Evolutionary conservation across 1,140 invertebrate genomes (phyloP).

Genomic region (Caenorhabditis latens): DNA sequence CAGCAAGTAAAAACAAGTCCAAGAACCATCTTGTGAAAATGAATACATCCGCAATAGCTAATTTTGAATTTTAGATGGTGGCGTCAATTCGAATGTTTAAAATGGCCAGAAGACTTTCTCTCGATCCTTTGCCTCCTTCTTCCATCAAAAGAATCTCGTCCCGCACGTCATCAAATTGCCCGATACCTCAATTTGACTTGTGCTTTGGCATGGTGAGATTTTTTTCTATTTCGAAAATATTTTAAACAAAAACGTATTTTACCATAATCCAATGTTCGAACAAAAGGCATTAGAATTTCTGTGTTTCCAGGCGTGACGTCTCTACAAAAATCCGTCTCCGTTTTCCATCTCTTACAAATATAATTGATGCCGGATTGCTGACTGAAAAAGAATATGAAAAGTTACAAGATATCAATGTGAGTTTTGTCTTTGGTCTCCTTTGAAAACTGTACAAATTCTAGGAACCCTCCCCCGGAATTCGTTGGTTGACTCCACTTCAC

Average conservation of each 20-base stretch:
- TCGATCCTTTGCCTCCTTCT: slow-evolving; percentile 55
- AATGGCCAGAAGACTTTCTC: slow-evolving; percentile 65
- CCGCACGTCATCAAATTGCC: slow-evolving; percentile 61
- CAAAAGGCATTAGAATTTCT: too few relatives aligned
- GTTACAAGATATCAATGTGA: slow-evolving; percentile 49
- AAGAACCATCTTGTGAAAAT: background rate
- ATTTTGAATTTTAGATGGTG: slow-evolving; percentile 56
- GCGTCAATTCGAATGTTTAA: slow-evolving; percentile 62
- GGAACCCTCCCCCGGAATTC: slow-evolving; percentile 59
- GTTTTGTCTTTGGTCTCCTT: background rate
- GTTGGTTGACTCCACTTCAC: slow-evolving; percentile 63
- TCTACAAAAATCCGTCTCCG: slow-evolving; percentile 61
- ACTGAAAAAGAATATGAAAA: slow-evolving; percentile 60
- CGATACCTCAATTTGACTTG: slow-evolving; percentile 59
- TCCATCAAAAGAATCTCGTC: slow-evolving; percentile 55
- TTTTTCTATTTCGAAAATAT: background rate
- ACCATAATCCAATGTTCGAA: too few relatives aligned
- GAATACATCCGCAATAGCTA: too few relatives aligned
- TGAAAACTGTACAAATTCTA: background rate
- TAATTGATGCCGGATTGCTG: slow-evolving; percentile 58
- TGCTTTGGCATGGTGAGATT: slow-evolving; percentile 59
- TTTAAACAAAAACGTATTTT: background rate
- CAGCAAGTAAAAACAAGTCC: background rate
- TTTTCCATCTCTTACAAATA: slow-evolving; percentile 50
- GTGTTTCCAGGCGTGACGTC: slow-evolving; percentile 57